These are phyloP conservation scores for Atractosteus spatula DNA, from an alignment of 2,113 vertebrate genomes.

Conservation along the genomic window DNA sequence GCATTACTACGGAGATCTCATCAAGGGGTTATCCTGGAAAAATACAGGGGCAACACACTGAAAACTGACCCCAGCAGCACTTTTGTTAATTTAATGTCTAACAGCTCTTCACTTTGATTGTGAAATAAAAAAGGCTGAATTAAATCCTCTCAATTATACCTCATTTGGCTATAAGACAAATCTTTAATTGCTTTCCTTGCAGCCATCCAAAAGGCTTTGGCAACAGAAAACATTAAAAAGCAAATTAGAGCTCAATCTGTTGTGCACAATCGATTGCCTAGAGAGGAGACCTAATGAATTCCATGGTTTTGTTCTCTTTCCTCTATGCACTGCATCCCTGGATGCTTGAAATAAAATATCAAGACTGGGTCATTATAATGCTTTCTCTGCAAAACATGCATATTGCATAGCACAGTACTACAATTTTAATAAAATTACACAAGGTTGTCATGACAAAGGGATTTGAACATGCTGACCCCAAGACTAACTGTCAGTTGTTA, in stretches of 20 bases:
- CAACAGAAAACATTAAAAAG: constrained; percentile 21
- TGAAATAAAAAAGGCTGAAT: constrained; percentile 38
- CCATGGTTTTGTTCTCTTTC: constrained; percentile 41
- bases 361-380: constrained; percentile 45
- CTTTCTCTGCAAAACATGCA: constrained; percentile 27
- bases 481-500: background rate
- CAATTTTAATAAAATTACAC: constrained; percentile 17
- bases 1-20: background rate
- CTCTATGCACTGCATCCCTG: constrained; percentile 25
- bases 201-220: constrained; percentile 29
- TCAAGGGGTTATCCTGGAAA: constrained; percentile 27
- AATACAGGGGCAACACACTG: constrained; percentile 6
- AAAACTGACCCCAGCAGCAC: constrained; percentile 24
- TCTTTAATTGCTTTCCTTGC: constrained; percentile 45
- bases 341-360: constrained; percentile 41
- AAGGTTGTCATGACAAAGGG: constrained; percentile 32
- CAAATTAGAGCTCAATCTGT: constrained; percentile 34
- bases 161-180: constrained; percentile 42
- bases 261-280: constrained; percentile 21
- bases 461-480: constrained; percentile 10
- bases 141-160: constrained; percentile 42
- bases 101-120: constrained; percentile 44
- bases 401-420: constrained; percentile 21
- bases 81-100: constrained; percentile 30
- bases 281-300: constrained; percentile 44